A percentile compares a stretch with the other conserved stretches of the same genome.
Evolutionary conservation across 2,797 vertebrate species (phyloP).

Genomic region (Lithobates pipiens): DNA sequence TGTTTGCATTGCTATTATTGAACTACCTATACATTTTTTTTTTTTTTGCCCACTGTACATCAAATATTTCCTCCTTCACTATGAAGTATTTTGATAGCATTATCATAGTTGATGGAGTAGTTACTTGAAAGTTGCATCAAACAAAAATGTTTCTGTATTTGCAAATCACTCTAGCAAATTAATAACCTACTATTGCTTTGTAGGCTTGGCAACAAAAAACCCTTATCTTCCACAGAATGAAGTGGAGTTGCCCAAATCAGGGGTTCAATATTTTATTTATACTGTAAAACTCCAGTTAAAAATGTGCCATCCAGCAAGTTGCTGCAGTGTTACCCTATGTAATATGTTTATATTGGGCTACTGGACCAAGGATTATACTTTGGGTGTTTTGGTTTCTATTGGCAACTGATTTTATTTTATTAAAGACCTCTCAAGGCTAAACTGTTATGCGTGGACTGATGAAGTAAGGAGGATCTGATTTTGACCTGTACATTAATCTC

Average conservation of each 20-base stretch:
- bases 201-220: background rate
- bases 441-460: background rate
- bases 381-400: background rate
- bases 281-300: background rate
- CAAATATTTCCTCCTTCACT: too few species aligned
- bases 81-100: background rate
- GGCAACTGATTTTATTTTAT: background rate
- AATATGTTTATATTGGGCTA: background rate
- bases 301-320: background rate
- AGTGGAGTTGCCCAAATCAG: too few species aligned
- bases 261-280: background rate
- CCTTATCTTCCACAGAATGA: background rate
- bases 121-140: background rate
- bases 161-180: background rate
- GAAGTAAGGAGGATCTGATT: background rate
- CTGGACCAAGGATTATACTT: slow-evolving; percentile 22
- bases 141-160: background rate
- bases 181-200: background rate
- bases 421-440: background rate
- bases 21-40: background rate
- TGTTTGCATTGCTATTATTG: background rate
- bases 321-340: slow-evolving; percentile 7
- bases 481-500: too few species aligned
- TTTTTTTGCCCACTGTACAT: background rate
- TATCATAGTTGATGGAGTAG: background rate